Conservation (phyloP, 2,888 invertebrate genomes). For the Fissipunctia ypsillon region DNA sequence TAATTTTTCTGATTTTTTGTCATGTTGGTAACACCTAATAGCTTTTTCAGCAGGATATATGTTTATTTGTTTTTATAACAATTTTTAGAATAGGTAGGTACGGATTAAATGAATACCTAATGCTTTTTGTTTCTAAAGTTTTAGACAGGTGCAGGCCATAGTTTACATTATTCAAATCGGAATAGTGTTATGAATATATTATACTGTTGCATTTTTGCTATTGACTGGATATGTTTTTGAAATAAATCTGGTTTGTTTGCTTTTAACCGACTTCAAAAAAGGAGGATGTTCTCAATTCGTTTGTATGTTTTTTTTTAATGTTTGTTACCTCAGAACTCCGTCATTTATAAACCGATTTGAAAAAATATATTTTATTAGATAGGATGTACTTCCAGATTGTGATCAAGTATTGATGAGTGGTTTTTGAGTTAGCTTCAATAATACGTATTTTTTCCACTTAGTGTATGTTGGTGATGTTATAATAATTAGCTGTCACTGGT, state of each 20-base stretch:
- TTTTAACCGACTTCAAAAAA: no score
- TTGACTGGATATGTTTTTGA: conserved; percentile 8
- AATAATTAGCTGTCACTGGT: no score
- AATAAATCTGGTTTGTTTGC: background rate
- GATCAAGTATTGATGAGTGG: no score
- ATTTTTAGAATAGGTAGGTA: background rate
- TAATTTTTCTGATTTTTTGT: background rate
- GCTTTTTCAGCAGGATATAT: background rate
- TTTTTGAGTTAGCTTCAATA: no score
- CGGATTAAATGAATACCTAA: background rate
- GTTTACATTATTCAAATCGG: conserved; percentile 9
- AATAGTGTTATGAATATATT: conserved; percentile 25
- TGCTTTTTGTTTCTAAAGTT: conserved; percentile 3
- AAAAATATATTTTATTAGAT: no score
- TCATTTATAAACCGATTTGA: no score
- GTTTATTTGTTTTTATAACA: background rate
- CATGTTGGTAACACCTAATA: background rate
- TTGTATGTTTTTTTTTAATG: no score
- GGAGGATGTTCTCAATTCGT: no score
- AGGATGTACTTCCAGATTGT: no score
- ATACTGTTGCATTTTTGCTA: conserved; percentile 8
- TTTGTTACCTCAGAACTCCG: no score
- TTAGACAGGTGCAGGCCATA: background rate
- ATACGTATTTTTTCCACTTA: no score
- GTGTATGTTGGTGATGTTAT: no score